A percentile compares a stretch with the other conserved stretches of the same genome.
Evolutionary conservation across 2,113 vertebrate genomes (phyloP).

Genomic region (Garra rufa): DNA sequence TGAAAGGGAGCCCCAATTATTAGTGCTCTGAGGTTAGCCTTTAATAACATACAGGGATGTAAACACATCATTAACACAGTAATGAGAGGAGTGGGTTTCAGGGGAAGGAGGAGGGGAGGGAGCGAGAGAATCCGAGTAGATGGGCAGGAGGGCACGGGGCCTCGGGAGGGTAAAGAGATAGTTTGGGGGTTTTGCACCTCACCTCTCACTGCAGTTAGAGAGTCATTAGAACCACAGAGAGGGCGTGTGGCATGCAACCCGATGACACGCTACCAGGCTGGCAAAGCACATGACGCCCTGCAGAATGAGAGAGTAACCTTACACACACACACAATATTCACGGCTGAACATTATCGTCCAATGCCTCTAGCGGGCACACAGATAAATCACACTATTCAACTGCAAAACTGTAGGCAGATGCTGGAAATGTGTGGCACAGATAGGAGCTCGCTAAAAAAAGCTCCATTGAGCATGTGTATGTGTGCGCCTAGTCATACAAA

Average conservation of each 20-base stretch:
- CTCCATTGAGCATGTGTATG: slow-evolving; percentile 16
- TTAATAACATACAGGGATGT: slow-evolving; percentile 60
- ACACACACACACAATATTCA: slow-evolving; percentile 3
- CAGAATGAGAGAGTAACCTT: neutral
- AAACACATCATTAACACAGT: slow-evolving; percentile 63
- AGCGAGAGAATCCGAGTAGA: slow-evolving; percentile 38
- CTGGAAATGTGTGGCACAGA: slow-evolving; percentile 27
- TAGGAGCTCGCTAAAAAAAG: slow-evolving; percentile 27
- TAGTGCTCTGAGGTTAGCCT: slow-evolving; percentile 59
- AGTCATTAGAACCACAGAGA: slow-evolving; percentile 45
- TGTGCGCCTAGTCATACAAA: slow-evolving; percentile 26
- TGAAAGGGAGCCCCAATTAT: slow-evolving; percentile 56
- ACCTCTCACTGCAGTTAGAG: slow-evolving; percentile 38
- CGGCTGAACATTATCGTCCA: slow-evolving; percentile 39
- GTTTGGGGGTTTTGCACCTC: slow-evolving; percentile 27
- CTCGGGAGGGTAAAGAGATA: slow-evolving; percentile 40
- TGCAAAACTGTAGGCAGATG: slow-evolving; percentile 45
- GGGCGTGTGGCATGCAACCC: slow-evolving; percentile 11
- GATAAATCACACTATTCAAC: slow-evolving; percentile 46
- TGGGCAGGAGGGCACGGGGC: slow-evolving; percentile 45
- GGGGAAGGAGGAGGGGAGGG: neutral
- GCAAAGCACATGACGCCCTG: neutral
- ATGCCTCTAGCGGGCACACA: slow-evolving; percentile 46
- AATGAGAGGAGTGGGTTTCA: slow-evolving; percentile 56
- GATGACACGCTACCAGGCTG: slow-evolving; percentile 5